Conservation (phyloP, 2,888 invertebrate species). For the Phengaris alcon region DNA sequence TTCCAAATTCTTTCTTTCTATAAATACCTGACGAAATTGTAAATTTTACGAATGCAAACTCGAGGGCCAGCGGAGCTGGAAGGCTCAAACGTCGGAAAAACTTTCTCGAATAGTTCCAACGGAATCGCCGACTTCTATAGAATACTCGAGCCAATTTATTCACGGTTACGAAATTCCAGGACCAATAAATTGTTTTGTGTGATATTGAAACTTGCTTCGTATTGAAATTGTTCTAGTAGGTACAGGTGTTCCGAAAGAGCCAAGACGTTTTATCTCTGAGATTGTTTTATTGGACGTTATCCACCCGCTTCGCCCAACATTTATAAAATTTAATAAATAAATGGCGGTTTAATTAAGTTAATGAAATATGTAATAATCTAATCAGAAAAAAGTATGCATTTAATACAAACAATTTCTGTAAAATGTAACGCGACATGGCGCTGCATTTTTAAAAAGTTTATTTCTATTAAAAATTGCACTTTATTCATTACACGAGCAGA, state of each 20-base stretch:
- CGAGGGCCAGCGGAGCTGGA: slow-evolving; percentile 36
- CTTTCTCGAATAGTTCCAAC: slow-evolving; percentile 42
- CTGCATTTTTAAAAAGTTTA: no score
- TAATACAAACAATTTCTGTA: no score
- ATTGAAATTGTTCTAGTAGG: slow-evolving; percentile 42
- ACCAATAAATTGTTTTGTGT: slow-evolving; percentile 45
- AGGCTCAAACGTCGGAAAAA: slow-evolving; percentile 39
- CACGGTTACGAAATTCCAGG: slow-evolving; percentile 41
- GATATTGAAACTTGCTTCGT: slow-evolving; percentile 43
- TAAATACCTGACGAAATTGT: slow-evolving; percentile 28
- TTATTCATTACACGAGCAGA: no score
- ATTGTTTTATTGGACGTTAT: slow-evolving; percentile 7
- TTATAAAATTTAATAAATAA: neutral
- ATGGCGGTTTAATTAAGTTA: no score
- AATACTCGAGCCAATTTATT: slow-evolving; percentile 42
- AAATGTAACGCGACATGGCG: no score
- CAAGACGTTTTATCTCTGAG: slow-evolving; percentile 27
- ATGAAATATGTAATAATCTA: no score
- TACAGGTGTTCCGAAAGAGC: slow-evolving; percentile 34
- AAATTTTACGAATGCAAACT: slow-evolving; percentile 32
- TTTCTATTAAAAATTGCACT: no score
- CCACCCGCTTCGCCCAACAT: neutral
- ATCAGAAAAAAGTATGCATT: no score
- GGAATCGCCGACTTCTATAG: slow-evolving; percentile 36
- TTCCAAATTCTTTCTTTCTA: slow-evolving; percentile 22